These are phyloP conservation scores for Ormyrus thymus DNA, from an alignment of 2,888 invertebrate genomes.

Conservation along the genomic window DNA sequence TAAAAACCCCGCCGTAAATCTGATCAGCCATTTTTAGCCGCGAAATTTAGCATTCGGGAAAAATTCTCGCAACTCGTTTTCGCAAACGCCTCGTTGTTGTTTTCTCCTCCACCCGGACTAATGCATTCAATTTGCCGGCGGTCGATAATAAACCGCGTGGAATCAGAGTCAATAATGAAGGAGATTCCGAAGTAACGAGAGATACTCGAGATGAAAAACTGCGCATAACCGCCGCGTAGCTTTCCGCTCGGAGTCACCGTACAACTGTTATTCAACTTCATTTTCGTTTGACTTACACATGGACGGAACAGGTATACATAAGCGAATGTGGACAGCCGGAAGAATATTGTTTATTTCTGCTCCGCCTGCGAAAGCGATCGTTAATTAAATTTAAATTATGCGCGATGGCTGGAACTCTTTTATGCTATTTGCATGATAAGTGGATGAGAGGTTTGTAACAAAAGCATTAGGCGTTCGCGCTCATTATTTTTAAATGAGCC, in stretches of 20 bases:
- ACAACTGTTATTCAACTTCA: slow-evolving; percentile 50
- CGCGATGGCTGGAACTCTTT: slow-evolving; percentile 2
- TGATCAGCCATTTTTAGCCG: no score
- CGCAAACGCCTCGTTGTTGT: slow-evolving; percentile 6
- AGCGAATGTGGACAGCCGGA: background rate
- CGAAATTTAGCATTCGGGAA: background rate
- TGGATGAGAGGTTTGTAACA: slow-evolving; percentile 1
- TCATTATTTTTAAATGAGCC: no score
- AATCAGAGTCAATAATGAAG: no score
- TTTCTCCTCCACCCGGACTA: background rate
- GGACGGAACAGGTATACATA: background rate
- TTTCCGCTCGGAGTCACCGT: slow-evolving; percentile 37
- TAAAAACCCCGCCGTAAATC: no score
- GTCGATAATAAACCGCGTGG: no score
- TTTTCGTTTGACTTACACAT: slow-evolving; percentile 38
- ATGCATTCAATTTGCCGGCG: no score
- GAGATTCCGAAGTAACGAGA: no score
- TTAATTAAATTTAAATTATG: slow-evolving; percentile 48
- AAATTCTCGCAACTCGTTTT: slow-evolving; percentile 19
- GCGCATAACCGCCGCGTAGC: background rate
- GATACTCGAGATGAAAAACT: no score
- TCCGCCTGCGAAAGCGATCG: slow-evolving; percentile 39
- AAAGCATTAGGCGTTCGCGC: background rate
- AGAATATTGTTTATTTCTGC: slow-evolving; percentile 29
- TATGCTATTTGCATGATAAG: background rate